Conservation (phyloP, 2,797 vertebrate genomes). For the Parotocinclus haroldoi region DNA sequence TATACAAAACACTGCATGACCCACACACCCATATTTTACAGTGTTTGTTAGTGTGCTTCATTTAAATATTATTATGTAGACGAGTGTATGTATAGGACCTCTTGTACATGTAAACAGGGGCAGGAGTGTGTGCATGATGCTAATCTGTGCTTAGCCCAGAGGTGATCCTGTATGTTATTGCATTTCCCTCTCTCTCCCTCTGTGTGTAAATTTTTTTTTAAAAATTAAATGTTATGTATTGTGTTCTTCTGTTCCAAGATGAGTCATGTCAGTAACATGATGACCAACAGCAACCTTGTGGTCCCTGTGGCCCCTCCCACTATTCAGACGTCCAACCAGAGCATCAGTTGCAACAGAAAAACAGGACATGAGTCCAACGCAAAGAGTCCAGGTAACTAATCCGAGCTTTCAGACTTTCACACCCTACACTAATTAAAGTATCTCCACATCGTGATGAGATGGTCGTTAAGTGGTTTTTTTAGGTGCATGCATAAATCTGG, state of each 20-base stretch:
- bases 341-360: constrained; percentile 66
- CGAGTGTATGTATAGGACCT: too few relatives aligned
- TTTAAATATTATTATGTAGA: neutral
- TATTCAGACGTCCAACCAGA: constrained; percentile 61
- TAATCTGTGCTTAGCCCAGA: too few relatives aligned
- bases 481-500: too few relatives aligned
- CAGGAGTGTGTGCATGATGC: too few relatives aligned
- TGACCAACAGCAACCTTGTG: constrained; percentile 62
- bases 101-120: too few relatives aligned
- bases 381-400: constrained; percentile 71
- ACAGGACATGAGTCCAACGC: constrained; percentile 63
- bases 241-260: constrained; percentile 58
- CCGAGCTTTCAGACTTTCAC: too few relatives aligned
- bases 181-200: constrained; percentile 24
- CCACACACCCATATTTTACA: constrained; percentile 11
- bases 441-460: too few relatives aligned
- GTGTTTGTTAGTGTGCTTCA: neutral
- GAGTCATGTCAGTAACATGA: constrained; percentile 60
- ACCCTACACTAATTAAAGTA: too few relatives aligned
- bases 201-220: too few relatives aligned
- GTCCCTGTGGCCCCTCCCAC: constrained; percentile 56
- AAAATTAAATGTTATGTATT: too few relatives aligned
- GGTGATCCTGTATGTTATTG: neutral
- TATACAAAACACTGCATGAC: neutral
- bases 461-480: too few relatives aligned